A percentile compares a stretch with the other conserved stretches of the same genome.
Conservation (phyloP, 2,888 invertebrate genomes). For the Acanthosepion lycidas region DNA sequence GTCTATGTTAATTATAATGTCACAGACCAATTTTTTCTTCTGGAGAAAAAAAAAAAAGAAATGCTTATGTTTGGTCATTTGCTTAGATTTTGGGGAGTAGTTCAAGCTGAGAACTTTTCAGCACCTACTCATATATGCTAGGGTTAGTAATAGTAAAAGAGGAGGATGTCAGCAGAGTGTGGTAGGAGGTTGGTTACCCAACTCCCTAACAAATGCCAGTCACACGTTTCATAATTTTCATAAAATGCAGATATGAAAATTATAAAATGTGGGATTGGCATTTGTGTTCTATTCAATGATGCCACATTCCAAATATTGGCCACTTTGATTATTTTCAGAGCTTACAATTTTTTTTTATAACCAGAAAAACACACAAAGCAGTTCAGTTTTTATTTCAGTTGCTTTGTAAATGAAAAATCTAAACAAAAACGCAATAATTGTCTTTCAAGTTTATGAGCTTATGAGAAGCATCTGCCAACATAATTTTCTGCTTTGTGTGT, state of each 20-base stretch:
- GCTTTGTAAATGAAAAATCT: neutral
- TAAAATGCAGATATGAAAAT: neutral
- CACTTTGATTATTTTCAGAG: neutral
- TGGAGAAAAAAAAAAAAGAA: too few relatives aligned
- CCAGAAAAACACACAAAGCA: neutral
- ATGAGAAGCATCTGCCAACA: neutral
- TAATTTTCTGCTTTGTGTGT: too few relatives aligned
- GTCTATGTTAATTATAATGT: too few relatives aligned
- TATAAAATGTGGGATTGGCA: too few relatives aligned
- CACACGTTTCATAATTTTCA: neutral
- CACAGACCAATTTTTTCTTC: too few relatives aligned
- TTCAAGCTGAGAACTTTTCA: too few relatives aligned
- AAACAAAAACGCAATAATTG: conserved; percentile 25
- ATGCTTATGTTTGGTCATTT: too few relatives aligned
- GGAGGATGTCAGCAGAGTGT: too few relatives aligned
- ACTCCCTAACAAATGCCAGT: neutral
- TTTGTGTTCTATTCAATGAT: neutral
- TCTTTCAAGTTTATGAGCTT: neutral
- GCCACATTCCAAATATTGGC: neutral
- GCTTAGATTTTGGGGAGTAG: too few relatives aligned
- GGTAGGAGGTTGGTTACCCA: too few relatives aligned
- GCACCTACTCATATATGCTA: too few relatives aligned
- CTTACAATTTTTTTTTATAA: neutral
- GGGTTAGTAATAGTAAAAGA: too few relatives aligned
- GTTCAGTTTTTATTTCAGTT: neutral